Base-by-base conservation (phyloP, 2,888 invertebrate genomes). In the Athrips mouffetella region DNA sequence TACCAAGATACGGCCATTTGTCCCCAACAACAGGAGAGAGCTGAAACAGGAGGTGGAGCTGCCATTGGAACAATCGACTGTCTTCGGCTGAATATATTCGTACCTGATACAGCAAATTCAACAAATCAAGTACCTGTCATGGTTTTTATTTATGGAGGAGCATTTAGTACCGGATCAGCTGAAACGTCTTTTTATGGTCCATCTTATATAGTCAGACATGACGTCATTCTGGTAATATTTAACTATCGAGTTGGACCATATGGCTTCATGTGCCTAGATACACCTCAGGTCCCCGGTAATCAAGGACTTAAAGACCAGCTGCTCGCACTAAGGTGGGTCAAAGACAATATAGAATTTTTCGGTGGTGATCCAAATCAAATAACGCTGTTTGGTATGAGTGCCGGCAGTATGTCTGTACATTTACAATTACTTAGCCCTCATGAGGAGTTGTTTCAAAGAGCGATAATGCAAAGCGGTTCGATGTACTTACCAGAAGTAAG, bases 21-120 rank as follows among this genome's bases (percentile, higher is more conserved):
- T 30, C 47, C 48, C n/a, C 3, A 15, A 13, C 8, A 27, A 27
- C 3, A 5, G 8, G n/a, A n/a, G n/a, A n/a, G n/a, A n/a, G n/a
- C n/a, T n/a, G n/a, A n/a, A n/a, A n/a, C n/a, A 8, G 1, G 16
- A 10, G 15, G 3, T 20, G 33, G 25, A 47, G 48, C 76, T n/a
- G 49, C 59, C 65, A 16, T 76, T 59, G 67, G 89, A 66, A 33
- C 73, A 15, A 73, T 88, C 50, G 89, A 90, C 58, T 93, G 92
- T 51, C 27, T 45, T 10, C 25, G 25, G 1, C 25, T 45, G 3
- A 92, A 91, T 63, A 84, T 92, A 0, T 92, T 90, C 61, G 89
- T 90, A 1, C 91, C 91, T 1, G 58, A 60, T 11, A 29, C 51
- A 1, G 70, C 67, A 0, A 67, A 51, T 18, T 48, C 55, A 1